Evolutionary conservation across 2,888 invertebrate genomes (phyloP).

Genomic region (Limnephilus rhombicus): DNA sequence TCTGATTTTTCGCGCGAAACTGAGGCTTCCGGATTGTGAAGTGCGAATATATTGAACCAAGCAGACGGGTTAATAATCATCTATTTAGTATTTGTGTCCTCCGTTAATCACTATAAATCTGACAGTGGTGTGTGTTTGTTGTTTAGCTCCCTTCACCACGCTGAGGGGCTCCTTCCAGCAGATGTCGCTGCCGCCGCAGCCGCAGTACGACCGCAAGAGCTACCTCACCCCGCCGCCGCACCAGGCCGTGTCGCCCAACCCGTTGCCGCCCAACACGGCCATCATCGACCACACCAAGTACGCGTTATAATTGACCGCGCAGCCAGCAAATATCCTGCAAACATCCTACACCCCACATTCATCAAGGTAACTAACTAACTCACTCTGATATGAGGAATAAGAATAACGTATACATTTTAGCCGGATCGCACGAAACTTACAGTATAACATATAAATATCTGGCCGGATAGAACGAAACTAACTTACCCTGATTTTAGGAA

Average conservation of each 20-base stretch:
- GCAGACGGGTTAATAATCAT: no score
- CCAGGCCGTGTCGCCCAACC: constrained; percentile 29
- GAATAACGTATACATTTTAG: background rate
- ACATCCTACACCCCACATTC: background rate
- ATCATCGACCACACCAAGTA: constrained; percentile 50
- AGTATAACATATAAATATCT: background rate
- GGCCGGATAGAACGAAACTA: no score
- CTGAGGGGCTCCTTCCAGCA: constrained; percentile 47
- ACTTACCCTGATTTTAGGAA: no score
- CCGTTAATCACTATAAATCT: background rate
- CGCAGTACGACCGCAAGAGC: constrained; percentile 46
- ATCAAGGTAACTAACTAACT: background rate
- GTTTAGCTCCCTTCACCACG: constrained; percentile 40
- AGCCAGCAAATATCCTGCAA: background rate
- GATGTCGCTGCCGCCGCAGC: constrained; percentile 29
- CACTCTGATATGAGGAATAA: background rate
- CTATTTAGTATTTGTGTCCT: background rate
- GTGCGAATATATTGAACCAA: no score
- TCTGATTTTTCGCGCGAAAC: no score
- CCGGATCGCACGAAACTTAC: background rate
- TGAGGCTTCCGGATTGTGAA: no score
- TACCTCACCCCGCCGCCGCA: constrained; percentile 50
- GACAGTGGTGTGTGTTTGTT: background rate
- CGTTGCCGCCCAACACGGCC: constrained; percentile 29
- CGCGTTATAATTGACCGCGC: constrained; percentile 2